A percentile compares a stretch with the other conserved stretches of the same genome.
These are phyloP conservation scores for Spodoptera litura DNA, from an alignment of 1,140 invertebrate genomes.

Conservation along the genomic window DNA sequence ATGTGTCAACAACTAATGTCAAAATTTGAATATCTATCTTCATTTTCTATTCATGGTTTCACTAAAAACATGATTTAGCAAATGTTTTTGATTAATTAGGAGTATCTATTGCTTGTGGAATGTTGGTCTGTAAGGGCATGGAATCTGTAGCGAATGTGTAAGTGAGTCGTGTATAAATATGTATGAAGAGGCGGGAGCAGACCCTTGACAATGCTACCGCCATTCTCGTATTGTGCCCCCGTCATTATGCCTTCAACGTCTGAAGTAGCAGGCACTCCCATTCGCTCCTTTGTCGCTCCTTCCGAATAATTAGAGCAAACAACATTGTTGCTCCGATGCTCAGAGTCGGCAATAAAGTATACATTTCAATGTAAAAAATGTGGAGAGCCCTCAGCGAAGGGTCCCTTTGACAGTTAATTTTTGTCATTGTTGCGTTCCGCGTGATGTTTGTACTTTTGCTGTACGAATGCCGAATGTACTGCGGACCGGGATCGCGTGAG, in stretches of 20 bases:
- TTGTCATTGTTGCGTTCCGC: slow-evolving; percentile 72
- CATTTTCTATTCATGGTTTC: slow-evolving; percentile 44
- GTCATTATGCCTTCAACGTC: slow-evolving; percentile 72
- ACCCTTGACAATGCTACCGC: slow-evolving; percentile 74
- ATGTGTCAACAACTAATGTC: slow-evolving; percentile 39
- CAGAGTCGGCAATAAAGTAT: slow-evolving; percentile 73
- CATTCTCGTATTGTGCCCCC: slow-evolving; percentile 72
- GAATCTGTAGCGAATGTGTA: slow-evolving; percentile 57
- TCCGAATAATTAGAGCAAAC: slow-evolving; percentile 81
- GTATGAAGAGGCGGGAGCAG: slow-evolving; percentile 75
- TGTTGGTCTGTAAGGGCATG: slow-evolving; percentile 20
- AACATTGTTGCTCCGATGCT: slow-evolving; percentile 67
- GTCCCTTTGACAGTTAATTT: slow-evolving; percentile 78
- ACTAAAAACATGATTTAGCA: slow-evolving; percentile 50
- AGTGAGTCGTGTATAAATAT: slow-evolving; percentile 74
- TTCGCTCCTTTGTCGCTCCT: slow-evolving; percentile 77
- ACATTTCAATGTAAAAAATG: slow-evolving; percentile 79
- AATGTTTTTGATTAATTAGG: slow-evolving; percentile 54
- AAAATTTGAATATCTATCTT: slow-evolving; percentile 23
- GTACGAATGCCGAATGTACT: slow-evolving; percentile 59
- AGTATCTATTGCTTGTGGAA: slow-evolving; percentile 42
- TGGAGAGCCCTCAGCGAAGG: slow-evolving; percentile 66
- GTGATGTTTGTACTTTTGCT: slow-evolving; percentile 67
- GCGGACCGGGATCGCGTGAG: slow-evolving; percentile 56
- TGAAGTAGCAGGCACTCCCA: slow-evolving; percentile 75